Evolutionary conservation across 2,113 vertebrate genomes (phyloP).

Genomic region (Brienomyrus longianalis): DNA sequence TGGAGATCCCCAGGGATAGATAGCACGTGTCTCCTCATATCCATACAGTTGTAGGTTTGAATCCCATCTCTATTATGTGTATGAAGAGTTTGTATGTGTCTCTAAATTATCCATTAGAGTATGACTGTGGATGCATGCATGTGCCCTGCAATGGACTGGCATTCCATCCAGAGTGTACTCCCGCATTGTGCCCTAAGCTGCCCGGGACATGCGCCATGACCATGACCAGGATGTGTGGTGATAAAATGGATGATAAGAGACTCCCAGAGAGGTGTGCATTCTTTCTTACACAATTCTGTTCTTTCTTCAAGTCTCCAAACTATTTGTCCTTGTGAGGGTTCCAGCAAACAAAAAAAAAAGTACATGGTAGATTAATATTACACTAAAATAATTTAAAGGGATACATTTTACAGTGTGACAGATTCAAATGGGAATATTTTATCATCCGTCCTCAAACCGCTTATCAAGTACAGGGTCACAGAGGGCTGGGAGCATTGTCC

Average conservation of each 20-base stretch:
- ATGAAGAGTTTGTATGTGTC: not conserved
- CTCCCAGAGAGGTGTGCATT: not conserved
- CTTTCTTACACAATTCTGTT: not conserved
- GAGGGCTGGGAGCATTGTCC: not conserved
- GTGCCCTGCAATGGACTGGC: not conserved
- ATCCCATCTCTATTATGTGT: not conserved
- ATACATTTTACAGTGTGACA: not conserved
- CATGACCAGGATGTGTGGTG: not conserved
- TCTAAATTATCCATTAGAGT: not conserved
- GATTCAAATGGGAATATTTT: not conserved
- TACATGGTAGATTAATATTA: not conserved
- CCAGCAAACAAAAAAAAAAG: not conserved
- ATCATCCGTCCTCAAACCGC: not conserved
- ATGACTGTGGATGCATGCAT: not conserved
- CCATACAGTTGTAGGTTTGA: not conserved
- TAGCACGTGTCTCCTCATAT: not conserved
- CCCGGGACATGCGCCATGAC: not conserved
- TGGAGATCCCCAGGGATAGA: not conserved
- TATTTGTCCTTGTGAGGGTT: not conserved
- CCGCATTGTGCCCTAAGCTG: not conserved
- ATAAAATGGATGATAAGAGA: not conserved
- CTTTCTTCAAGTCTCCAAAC: not conserved
- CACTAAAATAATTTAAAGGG: not conserved
- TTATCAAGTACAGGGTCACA: not conserved
- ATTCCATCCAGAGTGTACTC: not conserved